Evolutionary conservation across 2,113 vertebrate species (phyloP).

Genomic region (Centropus unirufus): DNA sequence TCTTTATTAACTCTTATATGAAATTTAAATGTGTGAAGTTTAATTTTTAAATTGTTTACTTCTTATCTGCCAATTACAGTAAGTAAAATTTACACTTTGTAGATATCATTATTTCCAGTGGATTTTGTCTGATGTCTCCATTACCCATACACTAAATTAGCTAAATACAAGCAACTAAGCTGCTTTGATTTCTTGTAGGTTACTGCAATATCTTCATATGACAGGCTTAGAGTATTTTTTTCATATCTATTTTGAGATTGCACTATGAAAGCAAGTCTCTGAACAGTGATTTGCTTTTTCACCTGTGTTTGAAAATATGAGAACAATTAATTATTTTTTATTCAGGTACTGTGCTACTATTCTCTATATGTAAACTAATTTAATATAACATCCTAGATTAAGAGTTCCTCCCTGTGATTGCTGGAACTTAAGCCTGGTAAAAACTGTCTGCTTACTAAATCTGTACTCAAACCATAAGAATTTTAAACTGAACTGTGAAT

Average conservation of each 20-base stretch:
- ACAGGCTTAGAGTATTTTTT: rapidly evolving
- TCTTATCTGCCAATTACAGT: not conserved
- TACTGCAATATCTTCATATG: not conserved
- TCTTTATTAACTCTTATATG: not conserved
- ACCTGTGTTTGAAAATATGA: not conserved
- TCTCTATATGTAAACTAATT: not conserved
- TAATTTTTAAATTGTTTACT: not conserved
- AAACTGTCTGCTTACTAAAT: not conserved
- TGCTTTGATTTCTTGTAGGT: not conserved
- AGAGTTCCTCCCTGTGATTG: not conserved
- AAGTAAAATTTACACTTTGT: not conserved
- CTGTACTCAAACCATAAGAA: not conserved
- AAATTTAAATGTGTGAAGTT: not conserved
- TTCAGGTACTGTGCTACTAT: not conserved
- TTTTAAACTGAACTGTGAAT: not conserved
- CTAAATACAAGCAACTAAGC: not conserved
- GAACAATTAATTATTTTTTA: not conserved
- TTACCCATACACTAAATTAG: not conserved
- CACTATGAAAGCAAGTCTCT: not conserved
- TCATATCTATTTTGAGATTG: not conserved
- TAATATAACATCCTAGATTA: not conserved
- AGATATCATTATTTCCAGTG: not conserved
- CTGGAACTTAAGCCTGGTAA: not conserved
- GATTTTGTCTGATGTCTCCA: not conserved
- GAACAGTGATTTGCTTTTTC: not conserved